Evolutionary conservation across 2,888 invertebrate genomes (phyloP), one percentile per base, ranked within the genome.

Genomic region (Nomada fucata): DNA sequence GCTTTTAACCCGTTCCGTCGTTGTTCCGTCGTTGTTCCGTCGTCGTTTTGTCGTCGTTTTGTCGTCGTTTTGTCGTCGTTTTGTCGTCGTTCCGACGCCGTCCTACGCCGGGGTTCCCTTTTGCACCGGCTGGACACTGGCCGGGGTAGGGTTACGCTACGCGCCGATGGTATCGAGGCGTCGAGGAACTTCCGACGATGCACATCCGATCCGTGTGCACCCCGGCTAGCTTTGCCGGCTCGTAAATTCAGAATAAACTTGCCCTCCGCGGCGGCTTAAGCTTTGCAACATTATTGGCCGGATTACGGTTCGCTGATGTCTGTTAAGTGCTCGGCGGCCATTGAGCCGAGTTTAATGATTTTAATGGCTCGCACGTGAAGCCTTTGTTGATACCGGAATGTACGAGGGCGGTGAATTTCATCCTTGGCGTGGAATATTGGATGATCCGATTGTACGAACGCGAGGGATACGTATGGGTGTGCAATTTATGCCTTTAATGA

Each of bases 1-100:
- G 79, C 84, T 84, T 83, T 81, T 77, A 67, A 74, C 84, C 69
- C 71, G 55, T 72, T 64, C 53, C 67, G 42, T 42, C n/a, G n/a
- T n/a, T n/a, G n/a, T n/a, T n/a, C n/a, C n/a, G n/a, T n/a, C n/a
- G n/a, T n/a, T n/a, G n/a, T n/a, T n/a, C n/a, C n/a, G n/a, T n/a
- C 20, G 18, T 61, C 71, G 36, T 55, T 59, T 69, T 44, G 18
- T 61, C 52, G 1, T 18, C 65, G 7, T 23, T 23, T 1, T 23
- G 23, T 23, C 20, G 18, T 61, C 71, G 36, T 55, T 59, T 69
- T 44, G 18, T 61, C 52, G 1, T 18, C 65, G 7, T 23, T 23
- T 1, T 23, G 23, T 23, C 20, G 18, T 61, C 71, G 36, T 55
- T 59, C 72, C 44, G 18, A 57, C 52, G 1, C 20, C 65, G 7